Percentiles rank a stretch among this genome's conserved stretches.
These are phyloP conservation scores for Oryzias javanicus DNA, from an alignment of 2,113 vertebrate species.

Conservation along the genomic window DNA sequence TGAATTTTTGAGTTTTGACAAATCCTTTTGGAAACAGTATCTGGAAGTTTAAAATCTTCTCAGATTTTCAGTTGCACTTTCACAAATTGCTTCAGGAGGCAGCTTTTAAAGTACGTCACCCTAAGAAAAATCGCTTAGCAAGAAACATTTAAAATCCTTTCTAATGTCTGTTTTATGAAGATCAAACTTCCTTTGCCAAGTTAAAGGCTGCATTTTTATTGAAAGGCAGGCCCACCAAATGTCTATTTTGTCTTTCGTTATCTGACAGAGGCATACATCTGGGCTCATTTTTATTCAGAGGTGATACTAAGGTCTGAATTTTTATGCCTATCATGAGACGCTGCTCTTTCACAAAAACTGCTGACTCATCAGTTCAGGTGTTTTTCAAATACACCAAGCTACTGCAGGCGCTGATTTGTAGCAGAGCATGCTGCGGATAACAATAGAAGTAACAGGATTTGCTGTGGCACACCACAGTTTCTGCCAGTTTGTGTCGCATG, in stretches of 20 bases:
- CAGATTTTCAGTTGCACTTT: constrained; percentile 15
- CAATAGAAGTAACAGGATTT: constrained; percentile 2
- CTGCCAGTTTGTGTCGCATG: too few relatives aligned
- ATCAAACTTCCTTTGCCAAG: neutral
- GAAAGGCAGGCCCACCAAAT: constrained; percentile 6
- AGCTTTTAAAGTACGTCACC: constrained; percentile 3
- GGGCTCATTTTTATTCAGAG: constrained; percentile 26
- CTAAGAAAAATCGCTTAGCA: too few relatives aligned
- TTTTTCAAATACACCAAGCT: constrained; percentile 13
- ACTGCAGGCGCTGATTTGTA: constrained; percentile 20
- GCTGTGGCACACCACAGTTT: neutral
- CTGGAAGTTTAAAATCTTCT: constrained; percentile 9
- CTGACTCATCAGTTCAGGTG: constrained; percentile 38
- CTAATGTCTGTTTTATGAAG: too few relatives aligned
- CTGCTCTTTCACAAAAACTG: constrained; percentile 15
- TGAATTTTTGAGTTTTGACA: constrained; percentile 3
- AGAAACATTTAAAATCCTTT: too few relatives aligned
- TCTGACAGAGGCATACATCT: neutral
- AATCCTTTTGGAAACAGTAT: constrained; percentile 14
- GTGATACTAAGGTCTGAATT: constrained; percentile 9
- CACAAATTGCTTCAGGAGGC: constrained; percentile 18
- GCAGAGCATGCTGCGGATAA: constrained; percentile 4
- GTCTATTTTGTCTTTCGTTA: constrained; percentile 5
- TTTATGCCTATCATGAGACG: constrained; percentile 23
- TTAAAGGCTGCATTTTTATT: constrained; percentile 19